Evolutionary conservation across 2,888 invertebrate genomes (phyloP).

Genomic region (Coremacera marginata): DNA sequence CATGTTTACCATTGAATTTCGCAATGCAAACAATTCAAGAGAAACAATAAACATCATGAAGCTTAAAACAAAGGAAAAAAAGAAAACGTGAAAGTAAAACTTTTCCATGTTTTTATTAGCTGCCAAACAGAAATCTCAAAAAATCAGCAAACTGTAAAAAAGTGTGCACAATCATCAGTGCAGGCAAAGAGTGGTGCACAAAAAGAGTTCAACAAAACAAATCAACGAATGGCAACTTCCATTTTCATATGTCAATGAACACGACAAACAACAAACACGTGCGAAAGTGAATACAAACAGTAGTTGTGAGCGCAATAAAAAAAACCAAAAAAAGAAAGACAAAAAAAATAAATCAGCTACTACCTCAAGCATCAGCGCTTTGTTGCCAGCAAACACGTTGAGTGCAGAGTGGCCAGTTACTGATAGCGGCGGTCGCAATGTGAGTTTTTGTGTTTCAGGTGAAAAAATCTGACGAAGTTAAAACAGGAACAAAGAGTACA

Average conservation of each 20-base stretch:
- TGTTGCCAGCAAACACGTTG: not conserved
- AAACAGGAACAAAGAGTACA: not conserved
- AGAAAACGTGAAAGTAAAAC: not conserved
- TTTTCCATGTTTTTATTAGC: constrained; percentile 28
- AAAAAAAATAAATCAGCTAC: not conserved
- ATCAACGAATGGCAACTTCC: constrained; percentile 28
- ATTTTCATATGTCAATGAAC: constrained; percentile 36
- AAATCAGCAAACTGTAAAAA: not conserved
- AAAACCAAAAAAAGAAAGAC: not conserved
- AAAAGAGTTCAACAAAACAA: not conserved
- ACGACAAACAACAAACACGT: constrained; percentile 28
- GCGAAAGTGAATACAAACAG: not conserved
- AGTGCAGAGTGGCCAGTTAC: not conserved
- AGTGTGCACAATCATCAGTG: not conserved
- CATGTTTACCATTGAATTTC: not conserved
- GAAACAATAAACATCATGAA: not conserved
- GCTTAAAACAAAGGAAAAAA: not conserved
- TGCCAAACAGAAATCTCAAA: constrained; percentile 21
- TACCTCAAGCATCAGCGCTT: not conserved
- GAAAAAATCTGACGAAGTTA: not conserved
- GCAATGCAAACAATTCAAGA: not conserved
- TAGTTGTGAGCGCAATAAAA: not conserved
- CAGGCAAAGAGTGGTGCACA: not conserved
- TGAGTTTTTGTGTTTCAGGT: not conserved
- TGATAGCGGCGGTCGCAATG: constrained; percentile 25